A percentile compares a stretch with the other conserved stretches of the same genome.
Conservation (phyloP, 2,797 vertebrate species). For the Cryptoblepharus egeriae region DNA sequence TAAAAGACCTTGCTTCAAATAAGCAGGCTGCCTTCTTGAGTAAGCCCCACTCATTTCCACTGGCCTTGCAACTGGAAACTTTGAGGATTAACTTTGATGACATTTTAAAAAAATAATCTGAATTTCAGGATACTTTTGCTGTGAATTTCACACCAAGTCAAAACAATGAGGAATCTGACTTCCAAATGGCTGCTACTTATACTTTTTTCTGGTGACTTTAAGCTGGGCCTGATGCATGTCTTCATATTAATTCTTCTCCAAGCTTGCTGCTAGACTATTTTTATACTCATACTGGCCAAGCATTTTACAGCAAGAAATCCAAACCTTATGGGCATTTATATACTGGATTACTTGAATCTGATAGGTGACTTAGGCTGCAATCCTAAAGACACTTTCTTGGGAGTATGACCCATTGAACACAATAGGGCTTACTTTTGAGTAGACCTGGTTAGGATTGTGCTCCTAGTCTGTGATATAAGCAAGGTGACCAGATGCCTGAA, state of each 20-base stretch:
- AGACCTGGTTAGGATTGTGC: no score
- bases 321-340: conserved; percentile 6
- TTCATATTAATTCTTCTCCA: conserved; percentile 2
- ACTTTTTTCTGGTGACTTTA: conserved; percentile 33
- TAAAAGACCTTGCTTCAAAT: conserved; percentile 14
- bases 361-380: background rate
- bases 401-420: no score
- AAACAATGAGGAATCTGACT: conserved; percentile 44
- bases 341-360: background rate
- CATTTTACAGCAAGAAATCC: conserved; percentile 30
- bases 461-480: no score
- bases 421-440: no score
- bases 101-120: background rate
- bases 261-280: conserved; percentile 20
- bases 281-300: conserved; percentile 23
- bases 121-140: conserved; percentile 22
- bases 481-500: no score
- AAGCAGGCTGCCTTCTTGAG: background rate
- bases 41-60: conserved; percentile 6
- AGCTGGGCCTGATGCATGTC: conserved; percentile 24
- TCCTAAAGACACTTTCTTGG: no score
- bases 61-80: conserved; percentile 8
- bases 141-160: conserved; percentile 24
- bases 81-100: background rate
- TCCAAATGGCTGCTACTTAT: background rate